Evolutionary conservation across 2,113 vertebrate genomes (phyloP).

Genomic region (Macquaria ambigua): DNA sequence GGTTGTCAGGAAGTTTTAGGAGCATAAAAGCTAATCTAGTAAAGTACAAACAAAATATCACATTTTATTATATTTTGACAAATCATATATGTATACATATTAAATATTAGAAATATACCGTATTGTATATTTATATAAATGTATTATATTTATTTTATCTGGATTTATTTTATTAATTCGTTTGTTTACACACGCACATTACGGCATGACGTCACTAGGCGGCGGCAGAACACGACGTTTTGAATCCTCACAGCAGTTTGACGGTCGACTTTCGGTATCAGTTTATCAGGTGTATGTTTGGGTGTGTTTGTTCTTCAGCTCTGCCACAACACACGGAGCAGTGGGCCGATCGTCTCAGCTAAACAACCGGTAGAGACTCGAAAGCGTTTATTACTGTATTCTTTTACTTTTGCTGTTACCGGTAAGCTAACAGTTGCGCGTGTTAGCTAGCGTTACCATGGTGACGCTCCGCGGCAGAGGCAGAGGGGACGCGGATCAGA

Average conservation of each 20-base stretch:
- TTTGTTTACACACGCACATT: not conserved
- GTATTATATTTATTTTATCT: too few species aligned
- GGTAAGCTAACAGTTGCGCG: not conserved
- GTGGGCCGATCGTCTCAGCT: too few species aligned
- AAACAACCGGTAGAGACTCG: too few species aligned
- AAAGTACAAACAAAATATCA: too few species aligned
- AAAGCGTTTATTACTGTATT: not conserved
- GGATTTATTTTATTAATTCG: too few species aligned
- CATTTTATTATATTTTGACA: too few species aligned
- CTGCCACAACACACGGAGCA: not conserved
- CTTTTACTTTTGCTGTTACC: too few species aligned
- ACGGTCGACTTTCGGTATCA: not conserved
- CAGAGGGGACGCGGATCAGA: not conserved
- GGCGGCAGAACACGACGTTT: slow-evolving; percentile 26
- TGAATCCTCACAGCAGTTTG: not conserved
- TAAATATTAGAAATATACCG: too few species aligned
- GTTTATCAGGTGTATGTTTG: slow-evolving; percentile 6
- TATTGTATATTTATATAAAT: too few species aligned
- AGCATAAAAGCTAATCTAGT: too few species aligned
- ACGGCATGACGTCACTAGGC: slow-evolving; percentile 51
- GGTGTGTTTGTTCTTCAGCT: slow-evolving; percentile 1
- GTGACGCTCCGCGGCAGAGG: slow-evolving; percentile 38
- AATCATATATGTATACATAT: too few species aligned
- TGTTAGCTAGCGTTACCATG: slow-evolving; percentile 43
- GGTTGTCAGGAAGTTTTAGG: too few species aligned